phyloP scores from a whole-genome alignment of 2,113 vertebrate species.

The Bungarus multicinctus region DNA sequence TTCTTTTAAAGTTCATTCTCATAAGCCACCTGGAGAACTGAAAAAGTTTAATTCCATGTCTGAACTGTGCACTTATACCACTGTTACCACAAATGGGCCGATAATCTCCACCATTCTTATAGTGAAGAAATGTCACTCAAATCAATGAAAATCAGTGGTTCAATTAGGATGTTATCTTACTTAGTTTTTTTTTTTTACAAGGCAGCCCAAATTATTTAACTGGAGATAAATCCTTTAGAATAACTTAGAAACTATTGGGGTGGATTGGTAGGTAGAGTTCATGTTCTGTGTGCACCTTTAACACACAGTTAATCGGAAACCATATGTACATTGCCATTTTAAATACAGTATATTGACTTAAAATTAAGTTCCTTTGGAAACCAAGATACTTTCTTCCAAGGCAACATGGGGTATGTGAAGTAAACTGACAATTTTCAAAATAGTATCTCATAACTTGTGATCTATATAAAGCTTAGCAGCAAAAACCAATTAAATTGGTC shows the following conservation, averaged over 20 bases:
- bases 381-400: background rate
- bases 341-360: background rate
- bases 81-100: background rate
- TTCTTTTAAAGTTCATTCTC: constrained; percentile 11
- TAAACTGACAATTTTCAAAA: background rate
- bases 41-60: background rate
- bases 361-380: background rate
- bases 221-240: background rate
- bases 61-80: background rate
- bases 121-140: background rate
- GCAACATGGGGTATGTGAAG: background rate
- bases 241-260: background rate
- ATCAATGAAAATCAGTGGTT: background rate
- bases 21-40: background rate
- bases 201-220: background rate
- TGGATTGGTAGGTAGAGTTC: background rate
- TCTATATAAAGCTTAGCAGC: constrained; percentile 4
- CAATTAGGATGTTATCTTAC: background rate
- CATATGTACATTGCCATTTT: background rate
- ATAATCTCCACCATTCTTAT: background rate
- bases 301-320: background rate
- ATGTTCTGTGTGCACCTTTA: background rate
- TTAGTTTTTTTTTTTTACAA: background rate
- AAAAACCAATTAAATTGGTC: background rate
- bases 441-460: background rate